phyloP scores from a whole-genome alignment of 2,888 invertebrate genomes.

The Machimus atricapillus region DNA sequence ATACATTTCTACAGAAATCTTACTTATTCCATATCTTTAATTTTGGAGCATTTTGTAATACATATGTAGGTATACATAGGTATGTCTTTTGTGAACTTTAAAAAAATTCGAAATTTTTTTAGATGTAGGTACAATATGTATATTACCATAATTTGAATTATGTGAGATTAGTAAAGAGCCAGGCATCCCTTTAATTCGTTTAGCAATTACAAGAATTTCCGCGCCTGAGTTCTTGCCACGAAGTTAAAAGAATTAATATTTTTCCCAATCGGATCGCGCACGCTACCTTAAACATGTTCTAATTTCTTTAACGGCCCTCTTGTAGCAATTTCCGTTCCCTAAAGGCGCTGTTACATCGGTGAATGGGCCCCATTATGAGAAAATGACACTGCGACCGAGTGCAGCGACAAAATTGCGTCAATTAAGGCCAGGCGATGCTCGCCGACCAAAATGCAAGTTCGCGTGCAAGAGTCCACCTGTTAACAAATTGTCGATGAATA shows the following conservation, averaged over 20 bases:
- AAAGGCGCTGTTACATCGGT: neutral
- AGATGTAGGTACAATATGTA: no score
- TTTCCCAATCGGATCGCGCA: neutral
- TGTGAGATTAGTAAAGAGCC: neutral
- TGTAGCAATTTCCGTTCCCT: neutral
- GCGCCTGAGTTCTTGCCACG: neutral
- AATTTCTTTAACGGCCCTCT: neutral
- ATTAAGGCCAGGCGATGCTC: conserved; percentile 33
- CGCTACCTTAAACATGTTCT: neutral
- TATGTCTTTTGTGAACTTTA: no score
- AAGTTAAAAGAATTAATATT: neutral
- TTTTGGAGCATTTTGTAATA: no score
- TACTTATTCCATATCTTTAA: no score
- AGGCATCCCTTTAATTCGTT: neutral
- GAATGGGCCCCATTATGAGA: neutral
- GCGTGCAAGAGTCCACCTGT: conserved; percentile 40
- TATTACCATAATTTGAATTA: no score
- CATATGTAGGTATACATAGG: no score
- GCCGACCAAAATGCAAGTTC: conserved; percentile 40
- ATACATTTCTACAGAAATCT: no score
- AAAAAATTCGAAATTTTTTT: no score
- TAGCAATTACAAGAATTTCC: neutral
- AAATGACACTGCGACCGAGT: conserved; percentile 18
- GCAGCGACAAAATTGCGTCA: conserved; percentile 40
- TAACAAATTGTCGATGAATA: conserved; percentile 40